Base-by-base conservation (phyloP, 2,888 invertebrate species). In the Erynnis tages region DNA sequence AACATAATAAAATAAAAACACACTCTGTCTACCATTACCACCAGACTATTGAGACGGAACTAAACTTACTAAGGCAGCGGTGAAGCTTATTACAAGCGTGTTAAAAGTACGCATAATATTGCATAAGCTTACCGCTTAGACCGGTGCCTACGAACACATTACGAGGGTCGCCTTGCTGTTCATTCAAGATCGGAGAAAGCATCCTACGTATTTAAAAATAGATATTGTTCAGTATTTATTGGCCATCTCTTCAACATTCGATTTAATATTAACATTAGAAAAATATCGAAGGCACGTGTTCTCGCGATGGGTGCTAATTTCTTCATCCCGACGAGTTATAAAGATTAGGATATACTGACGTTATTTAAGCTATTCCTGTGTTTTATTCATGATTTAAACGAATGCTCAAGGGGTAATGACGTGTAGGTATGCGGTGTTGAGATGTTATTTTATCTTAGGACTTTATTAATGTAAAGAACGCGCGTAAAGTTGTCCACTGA, bases 151-250 rank as follows among this genome's bases (percentile, higher is more conserved):
- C 48, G 25, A 72, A 76, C 73, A 79, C 79, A 82, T 82, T 79
- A 82, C 81, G 79, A 74, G 85, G 87, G 87, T 82, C 83, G 83
- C 60, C 74, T 72, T 66, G 71, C 70, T 73, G 82, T 87, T 88
- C 88, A 87, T 87, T 87, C 88, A 87, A 81, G 77, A 85, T 80
- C 75, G 83, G 80, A 79, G 84, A 86, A 85, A 88, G 88, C 86
- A 80, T 86, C 79, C 79, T 74, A 82, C 76, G 81, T 78, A 82
- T 82, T 80, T 85, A 82, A 82, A 89, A 88, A 88, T 89, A 89
- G 88, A 84, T 71, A 76, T 82, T 76, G 79, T 79, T 72, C 70
- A 73, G 79, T 82, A 88, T 89, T 89, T 88, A 89, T 88, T 84
- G 69, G 79, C 71, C 72, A 81, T 79, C 77, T 79, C 79, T 76